Evolutionary conservation across 1,140 invertebrate genomes (phyloP), one percentile per base, ranked within the genome.

Genomic region (Monochamus saltuarius): DNA sequence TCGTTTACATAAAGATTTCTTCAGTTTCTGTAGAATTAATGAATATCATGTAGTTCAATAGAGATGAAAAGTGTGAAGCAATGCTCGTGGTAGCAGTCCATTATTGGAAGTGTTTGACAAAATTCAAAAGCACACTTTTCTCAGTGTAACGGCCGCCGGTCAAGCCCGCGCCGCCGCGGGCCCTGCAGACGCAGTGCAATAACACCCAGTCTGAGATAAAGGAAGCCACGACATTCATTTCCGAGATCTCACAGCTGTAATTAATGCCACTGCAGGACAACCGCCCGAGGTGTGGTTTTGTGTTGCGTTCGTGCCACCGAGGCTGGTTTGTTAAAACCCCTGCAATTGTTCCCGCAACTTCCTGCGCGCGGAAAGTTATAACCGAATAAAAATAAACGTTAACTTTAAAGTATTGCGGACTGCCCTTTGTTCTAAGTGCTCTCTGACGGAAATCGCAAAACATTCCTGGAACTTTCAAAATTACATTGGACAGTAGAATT

Each of bases 141-240:
- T 29, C 22, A 6, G 22, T 29, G 22, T 29, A 29, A 29, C 22
- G 6, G 22, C 22, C 6, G 2, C 22, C 22, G 22, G 22, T 29
- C 22, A 29, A 29, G 22, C 22, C 22, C 22, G 22, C 22, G 22
- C 22, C 22, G 22, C 6, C 22, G 13, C 42, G 52, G 52, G 52
- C 22, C 45, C 58, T 36, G 47, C 53, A 61, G 62, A 59, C 63
- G 60, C 61, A 64, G 62, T 65, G 61, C 63, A 58, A 55, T 66
- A 63, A 59, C 56, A 63, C 13, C 51, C 42, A 54, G 56, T 47
- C 56, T 52, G 56, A 64, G 67, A 71, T 69, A 70, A 73, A 71
- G 69, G 65, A 71, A 71, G 70, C 70, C 70, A 62, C 71, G 68
- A 72, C 71, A 70, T 73, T 66, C 66, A 73, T 73, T 73, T 73